phyloP scores from a whole-genome alignment of 1,140 invertebrate genomes.

The Polypedilum pembai region DNA sequence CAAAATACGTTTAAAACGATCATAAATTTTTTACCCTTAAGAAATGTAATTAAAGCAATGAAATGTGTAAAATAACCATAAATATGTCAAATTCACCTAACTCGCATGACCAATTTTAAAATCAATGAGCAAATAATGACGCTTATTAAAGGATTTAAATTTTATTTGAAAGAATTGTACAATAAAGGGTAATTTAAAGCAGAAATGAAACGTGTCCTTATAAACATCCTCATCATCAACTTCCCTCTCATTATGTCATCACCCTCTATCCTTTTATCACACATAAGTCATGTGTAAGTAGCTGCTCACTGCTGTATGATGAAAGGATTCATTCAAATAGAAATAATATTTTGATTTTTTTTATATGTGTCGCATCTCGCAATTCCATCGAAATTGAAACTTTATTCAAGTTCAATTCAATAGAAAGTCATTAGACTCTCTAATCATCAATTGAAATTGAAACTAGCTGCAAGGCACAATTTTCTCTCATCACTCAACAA shows the following conservation, averaged over 20 bases:
- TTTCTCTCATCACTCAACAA: neutral
- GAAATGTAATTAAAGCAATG: too few relatives aligned
- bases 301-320: neutral
- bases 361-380: neutral
- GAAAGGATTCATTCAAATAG: conserved; percentile 23
- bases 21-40: too few relatives aligned
- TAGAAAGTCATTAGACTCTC: neutral
- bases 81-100: too few relatives aligned
- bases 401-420: conserved; percentile 10
- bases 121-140: neutral
- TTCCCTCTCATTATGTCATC: neutral
- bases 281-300: neutral
- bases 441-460: conserved; percentile 9
- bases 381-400: conserved; percentile 14
- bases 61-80: too few relatives aligned
- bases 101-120: neutral
- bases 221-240: neutral
- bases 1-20: too few relatives aligned
- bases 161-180: neutral
- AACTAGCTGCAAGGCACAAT: neutral
- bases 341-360: conserved; percentile 14
- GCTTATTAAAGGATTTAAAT: conserved; percentile 24
- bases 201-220: conserved; percentile 19
- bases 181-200: conserved; percentile 15
- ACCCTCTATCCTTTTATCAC: neutral